Evolutionary conservation across 2,888 invertebrate species (phyloP), one percentile per base, ranked within the genome.

Genomic region (Lymantria monacha): DNA sequence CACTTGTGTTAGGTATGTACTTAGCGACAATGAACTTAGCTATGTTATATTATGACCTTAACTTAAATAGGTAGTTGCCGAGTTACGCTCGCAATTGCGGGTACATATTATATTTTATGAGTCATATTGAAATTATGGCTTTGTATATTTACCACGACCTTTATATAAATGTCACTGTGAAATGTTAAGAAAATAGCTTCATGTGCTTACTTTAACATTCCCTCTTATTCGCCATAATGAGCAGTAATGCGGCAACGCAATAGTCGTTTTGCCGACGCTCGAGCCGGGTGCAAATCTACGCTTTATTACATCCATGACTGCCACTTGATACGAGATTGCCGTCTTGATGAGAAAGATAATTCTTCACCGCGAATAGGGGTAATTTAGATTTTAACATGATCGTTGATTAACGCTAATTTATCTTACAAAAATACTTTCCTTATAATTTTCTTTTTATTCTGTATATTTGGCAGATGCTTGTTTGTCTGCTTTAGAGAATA

Each of bases 51-150:
- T 22, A 22, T 22, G 22, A 22, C 22, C 22, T 22, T 22, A 22
- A 22, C 22, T 22, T 74, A 70, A 67, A 74, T 69, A 69, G 77
- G 76, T 75, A 74, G 74, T 77, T 81, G 74, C 73, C 22, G 22
- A 78, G 74, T 71, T 67, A 69, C 61, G 62, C 63, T 72, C 61
- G 68, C 68, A 66, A 71, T 74, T 67, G 68, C 52, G 61, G n/a
- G 63, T 66, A 55, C 7, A 33, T 33, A 33, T 70, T 65, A 59
- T 65, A 55, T 67, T 74, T 72, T 77, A 76, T 79, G 79, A 81
- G 63, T 78, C 76, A 81, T 64, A 63, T 69, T 61, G 53, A 52
- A 54, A 54, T 67, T 61, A 62, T 55, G 45, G 61, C 56, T 49
- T 56, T 51, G 38, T 53, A 57, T 55, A 10, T 53, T 53, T 22